Evolutionary conservation across 2,888 invertebrate genomes (phyloP).

Genomic region (Phaedon cochleariae): DNA sequence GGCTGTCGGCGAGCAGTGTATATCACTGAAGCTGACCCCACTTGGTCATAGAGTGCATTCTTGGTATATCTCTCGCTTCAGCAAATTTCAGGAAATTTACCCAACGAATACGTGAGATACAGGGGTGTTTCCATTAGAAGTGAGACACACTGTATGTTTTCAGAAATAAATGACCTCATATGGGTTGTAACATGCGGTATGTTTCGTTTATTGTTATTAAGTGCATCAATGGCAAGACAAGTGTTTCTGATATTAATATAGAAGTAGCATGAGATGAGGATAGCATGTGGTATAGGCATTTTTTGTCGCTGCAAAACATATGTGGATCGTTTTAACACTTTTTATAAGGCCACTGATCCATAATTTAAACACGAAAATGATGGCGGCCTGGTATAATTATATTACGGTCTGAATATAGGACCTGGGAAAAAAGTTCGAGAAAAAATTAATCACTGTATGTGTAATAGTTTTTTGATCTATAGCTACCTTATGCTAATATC

Average conservation of each 20-base stretch:
- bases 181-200: slow-evolving; percentile 26
- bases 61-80: too few species aligned
- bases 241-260: slow-evolving; percentile 50
- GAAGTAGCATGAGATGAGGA: slow-evolving; percentile 37
- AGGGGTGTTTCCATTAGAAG: slow-evolving; percentile 2
- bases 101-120: too few species aligned
- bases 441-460: slow-evolving; percentile 43
- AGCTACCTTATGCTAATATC: slow-evolving; percentile 29
- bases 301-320: slow-evolving; percentile 50
- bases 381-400: slow-evolving; percentile 32
- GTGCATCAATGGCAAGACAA: slow-evolving; percentile 40
- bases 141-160: too few species aligned
- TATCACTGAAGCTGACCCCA: too few species aligned
- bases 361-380: slow-evolving; percentile 48
- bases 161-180: slow-evolving; percentile 15
- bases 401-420: slow-evolving; percentile 44
- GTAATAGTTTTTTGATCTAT: slow-evolving; percentile 22
- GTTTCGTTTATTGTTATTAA: slow-evolving; percentile 31
- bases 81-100: not conserved
- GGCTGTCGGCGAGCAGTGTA: too few species aligned
- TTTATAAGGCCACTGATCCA: slow-evolving; percentile 51
- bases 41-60: too few species aligned
- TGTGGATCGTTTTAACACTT: slow-evolving; percentile 49
- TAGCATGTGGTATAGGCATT: slow-evolving; percentile 49
- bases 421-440: slow-evolving; percentile 38